Evolutionary conservation across 2,888 invertebrate species (phyloP).

Genomic region (Calliphora vomitoria): DNA sequence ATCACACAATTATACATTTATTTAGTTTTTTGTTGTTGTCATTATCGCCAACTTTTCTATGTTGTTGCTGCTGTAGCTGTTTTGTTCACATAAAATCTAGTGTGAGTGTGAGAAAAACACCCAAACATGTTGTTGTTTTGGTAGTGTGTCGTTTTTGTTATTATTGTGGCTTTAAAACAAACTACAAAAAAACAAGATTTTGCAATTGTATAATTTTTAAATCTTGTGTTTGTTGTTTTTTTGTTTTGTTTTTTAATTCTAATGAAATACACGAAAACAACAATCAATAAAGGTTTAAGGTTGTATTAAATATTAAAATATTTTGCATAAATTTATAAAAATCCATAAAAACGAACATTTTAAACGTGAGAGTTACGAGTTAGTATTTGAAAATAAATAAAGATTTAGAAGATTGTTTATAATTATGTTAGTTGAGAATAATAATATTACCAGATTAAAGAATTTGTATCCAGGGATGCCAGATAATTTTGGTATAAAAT

Average conservation of each 20-base stretch:
- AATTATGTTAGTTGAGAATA: too few relatives aligned
- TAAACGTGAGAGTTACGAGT: background rate
- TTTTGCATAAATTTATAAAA: constrained; percentile 10
- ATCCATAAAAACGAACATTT: background rate
- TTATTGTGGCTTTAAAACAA: background rate
- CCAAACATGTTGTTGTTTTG: constrained; percentile 44
- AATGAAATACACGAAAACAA: background rate
- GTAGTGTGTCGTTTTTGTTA: background rate
- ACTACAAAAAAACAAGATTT: constrained; percentile 14
- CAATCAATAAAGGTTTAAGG: constrained; percentile 16
- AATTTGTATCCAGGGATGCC: too few relatives aligned
- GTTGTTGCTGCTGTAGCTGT: background rate
- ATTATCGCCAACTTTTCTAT: constrained; percentile 2
- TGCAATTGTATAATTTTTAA: constrained; percentile 9
- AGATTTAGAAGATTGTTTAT: background rate
- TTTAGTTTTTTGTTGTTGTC: background rate
- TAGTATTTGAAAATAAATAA: background rate
- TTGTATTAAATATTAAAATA: constrained; percentile 8
- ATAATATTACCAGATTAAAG: too few relatives aligned
- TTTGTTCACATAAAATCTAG: constrained; percentile 15
- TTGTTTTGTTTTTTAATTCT: background rate
- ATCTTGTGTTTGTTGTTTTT: background rate
- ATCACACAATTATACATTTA: constrained; percentile 14
- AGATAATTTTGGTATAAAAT: too few relatives aligned
- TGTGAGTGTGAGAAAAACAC: constrained; percentile 64